Conservation (phyloP, 2,797 vertebrate genomes). For the Echeneis naucrates region DNA sequence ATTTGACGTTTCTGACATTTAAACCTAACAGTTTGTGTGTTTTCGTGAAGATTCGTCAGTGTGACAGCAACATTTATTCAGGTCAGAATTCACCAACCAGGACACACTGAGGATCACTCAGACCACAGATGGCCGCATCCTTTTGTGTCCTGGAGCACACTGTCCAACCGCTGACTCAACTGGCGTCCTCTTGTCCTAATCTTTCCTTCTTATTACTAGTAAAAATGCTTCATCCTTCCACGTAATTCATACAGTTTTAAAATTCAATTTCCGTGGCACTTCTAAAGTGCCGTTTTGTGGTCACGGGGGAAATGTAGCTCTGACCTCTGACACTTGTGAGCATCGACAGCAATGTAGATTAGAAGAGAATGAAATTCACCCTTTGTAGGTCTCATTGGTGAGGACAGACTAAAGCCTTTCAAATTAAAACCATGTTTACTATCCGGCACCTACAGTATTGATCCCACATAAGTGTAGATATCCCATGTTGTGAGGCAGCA, state of each 20-base stretch:
- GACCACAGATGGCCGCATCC: no score
- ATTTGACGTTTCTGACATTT: no score
- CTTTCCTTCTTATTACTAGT: conserved; percentile 7
- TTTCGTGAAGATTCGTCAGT: no score
- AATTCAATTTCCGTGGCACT: not conserved
- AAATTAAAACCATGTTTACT: conserved; percentile 3
- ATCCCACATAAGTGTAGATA: not conserved
- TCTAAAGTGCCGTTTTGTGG: not conserved
- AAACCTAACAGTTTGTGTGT: no score
- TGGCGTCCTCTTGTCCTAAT: not conserved
- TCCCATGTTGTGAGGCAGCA: not conserved
- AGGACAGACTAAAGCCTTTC: not conserved
- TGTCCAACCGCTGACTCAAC: no score
- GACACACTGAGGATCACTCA: no score
- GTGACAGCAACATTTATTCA: not conserved
- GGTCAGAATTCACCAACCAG: no score
- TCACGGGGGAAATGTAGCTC: not conserved
- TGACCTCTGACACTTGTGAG: not conserved
- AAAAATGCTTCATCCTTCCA: conserved; percentile 3
- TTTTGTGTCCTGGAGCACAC: no score
- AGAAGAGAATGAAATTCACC: not conserved
- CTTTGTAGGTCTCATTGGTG: not conserved
- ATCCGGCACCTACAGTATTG: not conserved
- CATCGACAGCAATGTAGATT: not conserved
- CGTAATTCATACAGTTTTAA: not conserved